These are phyloP conservation scores for Oreochromis niloticus DNA, from an alignment of 2,113 vertebrate genomes.

Conservation along the genomic window DNA sequence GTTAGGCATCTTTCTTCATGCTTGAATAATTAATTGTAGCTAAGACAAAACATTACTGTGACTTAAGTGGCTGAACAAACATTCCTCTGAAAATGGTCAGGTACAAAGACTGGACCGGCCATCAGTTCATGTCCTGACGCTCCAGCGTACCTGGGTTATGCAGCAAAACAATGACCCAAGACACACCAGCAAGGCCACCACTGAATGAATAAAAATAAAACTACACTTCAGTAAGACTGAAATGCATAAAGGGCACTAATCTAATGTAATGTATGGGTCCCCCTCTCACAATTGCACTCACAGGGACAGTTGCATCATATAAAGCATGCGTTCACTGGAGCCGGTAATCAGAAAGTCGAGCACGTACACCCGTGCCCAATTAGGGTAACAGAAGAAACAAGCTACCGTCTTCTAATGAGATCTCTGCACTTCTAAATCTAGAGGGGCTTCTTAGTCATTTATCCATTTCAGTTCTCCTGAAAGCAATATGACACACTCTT, in stretches of 20 bases:
- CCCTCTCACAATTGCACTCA: not conserved
- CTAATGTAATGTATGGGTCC: not conserved
- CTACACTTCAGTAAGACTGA: not conserved
- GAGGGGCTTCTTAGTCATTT: constrained; percentile 18
- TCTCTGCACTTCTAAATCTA: constrained; percentile 17
- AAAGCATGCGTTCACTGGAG: not conserved
- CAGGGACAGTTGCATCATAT: not conserved
- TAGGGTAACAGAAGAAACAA: constrained; percentile 21
- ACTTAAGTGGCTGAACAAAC: not conserved
- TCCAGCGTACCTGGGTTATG: not conserved
- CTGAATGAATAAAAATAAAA: not conserved
- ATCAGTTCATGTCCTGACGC: not conserved
- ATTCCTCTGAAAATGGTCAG: not conserved
- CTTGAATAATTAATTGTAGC: not conserved
- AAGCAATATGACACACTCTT: not conserved
- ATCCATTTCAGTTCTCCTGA: constrained; percentile 15
- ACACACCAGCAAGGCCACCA: not conserved
- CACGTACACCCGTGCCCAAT: constrained; percentile 7
- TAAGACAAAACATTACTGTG: not conserved
- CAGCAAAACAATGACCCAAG: not conserved
- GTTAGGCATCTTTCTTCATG: not conserved
- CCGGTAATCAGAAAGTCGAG: constrained; percentile 3
- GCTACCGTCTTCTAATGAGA: constrained; percentile 27
- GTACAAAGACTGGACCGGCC: not conserved
- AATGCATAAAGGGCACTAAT: not conserved